Conservation (phyloP, 2,113 vertebrate genomes). For the Corapipo altera region DNA sequence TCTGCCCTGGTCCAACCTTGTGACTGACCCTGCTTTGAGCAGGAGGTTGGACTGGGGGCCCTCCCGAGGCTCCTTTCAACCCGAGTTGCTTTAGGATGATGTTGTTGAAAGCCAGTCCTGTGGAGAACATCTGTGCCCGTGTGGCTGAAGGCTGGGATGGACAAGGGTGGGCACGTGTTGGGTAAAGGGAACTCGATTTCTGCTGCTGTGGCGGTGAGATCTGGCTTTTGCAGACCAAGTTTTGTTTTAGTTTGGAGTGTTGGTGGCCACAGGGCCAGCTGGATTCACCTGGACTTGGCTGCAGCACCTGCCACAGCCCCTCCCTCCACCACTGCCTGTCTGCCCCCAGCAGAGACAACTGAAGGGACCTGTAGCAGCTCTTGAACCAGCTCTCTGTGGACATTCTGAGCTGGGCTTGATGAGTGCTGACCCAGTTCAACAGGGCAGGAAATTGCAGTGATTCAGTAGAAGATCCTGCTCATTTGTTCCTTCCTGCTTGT, state of each 20-base stretch:
- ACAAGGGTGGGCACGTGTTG: neutral
- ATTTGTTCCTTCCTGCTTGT: neutral
- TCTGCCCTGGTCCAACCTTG: neutral
- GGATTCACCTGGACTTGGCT: neutral
- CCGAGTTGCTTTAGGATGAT: neutral
- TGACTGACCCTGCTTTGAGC: neutral
- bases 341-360: neutral
- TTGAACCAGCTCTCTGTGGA: neutral
- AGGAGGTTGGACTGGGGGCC: neutral
- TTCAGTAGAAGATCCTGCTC: neutral
- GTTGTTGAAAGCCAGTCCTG: neutral
- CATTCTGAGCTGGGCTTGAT: neutral
- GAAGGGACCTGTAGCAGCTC: neutral
- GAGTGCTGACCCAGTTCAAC: neutral
- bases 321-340: neutral
- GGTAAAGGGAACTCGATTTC: neutral
- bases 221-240: neutral
- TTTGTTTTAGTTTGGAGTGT: neutral
- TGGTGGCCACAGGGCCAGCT: accelerated
- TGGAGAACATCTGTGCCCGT: neutral
- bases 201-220: neutral
- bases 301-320: neutral
- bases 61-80: neutral
- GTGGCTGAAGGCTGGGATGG: neutral
- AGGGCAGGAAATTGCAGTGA: neutral